Base-by-base conservation (phyloP, 2,888 invertebrate species). In the Polyommatus icarus region DNA sequence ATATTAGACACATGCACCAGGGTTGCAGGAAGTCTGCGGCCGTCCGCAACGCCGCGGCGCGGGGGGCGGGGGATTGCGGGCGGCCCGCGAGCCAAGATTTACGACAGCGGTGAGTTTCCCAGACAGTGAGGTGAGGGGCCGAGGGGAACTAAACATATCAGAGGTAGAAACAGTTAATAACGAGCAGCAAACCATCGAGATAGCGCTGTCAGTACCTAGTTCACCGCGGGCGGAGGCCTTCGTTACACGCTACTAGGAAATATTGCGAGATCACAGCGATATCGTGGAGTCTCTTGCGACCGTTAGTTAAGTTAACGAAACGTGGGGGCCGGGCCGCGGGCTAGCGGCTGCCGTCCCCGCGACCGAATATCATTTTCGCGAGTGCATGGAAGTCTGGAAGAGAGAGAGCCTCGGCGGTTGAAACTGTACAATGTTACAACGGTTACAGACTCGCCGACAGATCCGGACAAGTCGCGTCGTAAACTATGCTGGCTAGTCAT, bases 301-400 rank as follows among this genome's bases (percentile, higher is more conserved):
- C 83, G 88, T 90, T 90, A 91, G 91, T 87, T 88, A 90, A 83
- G 85, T 87, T 85, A 87, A 87, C 88, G 89, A 85, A 87, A 87
- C 40, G 72, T 59, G 77, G 73, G 77, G 85, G 85, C 84, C 85
- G 83, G 90, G 89, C 85, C 87, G 88, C 87, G 90, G 91, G 95
- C 94, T 94, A 93, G 86, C 94, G 93, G 91, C 91, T 87, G 88
- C 90, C 93, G 92, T 92, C 95, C 95, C 95, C 94, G 95, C 92
- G 89, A 87, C 87, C 89, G 95, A 96, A 96, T 95, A 96, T 95
- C 94, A 95, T 95, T 95, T 95, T 95, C 95, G 96, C 96, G 95
- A 96, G 96, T 93, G 95, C 95, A 95, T 95, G 96, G 96, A 96
- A 96, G 96, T 96, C 96, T 96, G 96, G 94, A 96, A 96, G 95